Conservation (phyloP, 2,888 invertebrate species). For the Eledone cirrhosa region DNA sequence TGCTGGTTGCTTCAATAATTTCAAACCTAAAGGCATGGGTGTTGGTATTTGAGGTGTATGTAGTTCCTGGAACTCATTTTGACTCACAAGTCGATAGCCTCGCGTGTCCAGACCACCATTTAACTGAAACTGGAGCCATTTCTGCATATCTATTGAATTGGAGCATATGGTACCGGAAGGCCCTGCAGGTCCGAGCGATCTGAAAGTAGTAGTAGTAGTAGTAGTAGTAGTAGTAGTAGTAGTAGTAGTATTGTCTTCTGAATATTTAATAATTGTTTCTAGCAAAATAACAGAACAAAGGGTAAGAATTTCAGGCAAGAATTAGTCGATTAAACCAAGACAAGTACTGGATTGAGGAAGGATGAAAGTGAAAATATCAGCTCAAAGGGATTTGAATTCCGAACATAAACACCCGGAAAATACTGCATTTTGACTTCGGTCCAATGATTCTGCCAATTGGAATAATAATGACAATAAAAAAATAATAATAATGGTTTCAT, state of each 20-base stretch:
- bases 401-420: too few species aligned
- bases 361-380: too few species aligned
- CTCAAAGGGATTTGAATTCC: too few species aligned
- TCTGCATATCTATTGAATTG: slow-evolving; percentile 53
- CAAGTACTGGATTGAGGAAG: too few species aligned
- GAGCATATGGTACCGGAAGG: slow-evolving; percentile 63
- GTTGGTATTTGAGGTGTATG: slow-evolving; percentile 49
- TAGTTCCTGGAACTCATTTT: slow-evolving; percentile 40
- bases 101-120: slow-evolving; percentile 37
- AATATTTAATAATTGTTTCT: neutral
- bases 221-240: slow-evolving; percentile 7
- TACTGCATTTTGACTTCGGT: too few species aligned
- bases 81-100: slow-evolving; percentile 37
- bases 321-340: too few species aligned
- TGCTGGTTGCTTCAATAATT: slow-evolving; percentile 42
- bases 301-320: too few species aligned
- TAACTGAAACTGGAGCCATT: slow-evolving; percentile 47
- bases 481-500: too few species aligned
- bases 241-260: neutral
- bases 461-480: too few species aligned
- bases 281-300: too few species aligned
- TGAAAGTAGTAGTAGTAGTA: slow-evolving; percentile 32
- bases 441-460: too few species aligned
- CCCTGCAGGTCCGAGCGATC: slow-evolving; percentile 52
- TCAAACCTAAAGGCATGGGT: slow-evolving; percentile 40